Evolutionary conservation across 2,888 invertebrate species (phyloP), one percentile per base, ranked within the genome.

Genomic region (Scaptomyza flava): DNA sequence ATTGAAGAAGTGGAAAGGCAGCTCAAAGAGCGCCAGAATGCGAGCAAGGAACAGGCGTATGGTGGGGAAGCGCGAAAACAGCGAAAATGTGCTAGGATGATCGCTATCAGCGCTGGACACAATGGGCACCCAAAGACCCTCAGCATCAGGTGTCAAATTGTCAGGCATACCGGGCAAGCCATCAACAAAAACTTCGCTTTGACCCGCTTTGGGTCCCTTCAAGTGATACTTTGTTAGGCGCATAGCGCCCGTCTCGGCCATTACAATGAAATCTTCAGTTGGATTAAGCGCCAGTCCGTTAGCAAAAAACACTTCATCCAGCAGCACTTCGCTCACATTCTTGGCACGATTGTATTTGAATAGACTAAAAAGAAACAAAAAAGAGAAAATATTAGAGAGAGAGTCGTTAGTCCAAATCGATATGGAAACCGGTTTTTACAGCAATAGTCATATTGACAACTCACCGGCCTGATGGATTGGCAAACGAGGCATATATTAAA

Each of bases 401-500:
- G 12, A 41, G 50, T 17, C 17, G 41, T 38, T 38, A 14, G 38
- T 14, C 14, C 38, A 48, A 53, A 43, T n/a, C 31, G n/a, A 45
- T 31, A n/a, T 41, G 34, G 31, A 71, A 82, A 87, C 81, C 85
- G 73, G 84, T 86, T 83, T 70, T 38, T 4, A 46, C 33, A 33
- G 38, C 52, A 47, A 54, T 33, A 43, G 4, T 23, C 6, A 53
- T 53, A 58, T 68, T 34, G 71, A 85, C 90, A 72, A 85, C 90
- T 89, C 92, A 98, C 98, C 98, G 96, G 92, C 98, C 98, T 77
- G 95, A 94, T 31, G 96, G 96, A 92, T 96, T 96, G 57, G 95
- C 93, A 1, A 98, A 89, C 36, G 94, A 60, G 12, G 93, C 89
- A 62, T 94, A 94, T 1, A 94, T 84, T 46, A 96, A 95, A 93